Evolutionary conservation across 2,797 vertebrate species (phyloP).

Genomic region (Sebastes variabilis): DNA sequence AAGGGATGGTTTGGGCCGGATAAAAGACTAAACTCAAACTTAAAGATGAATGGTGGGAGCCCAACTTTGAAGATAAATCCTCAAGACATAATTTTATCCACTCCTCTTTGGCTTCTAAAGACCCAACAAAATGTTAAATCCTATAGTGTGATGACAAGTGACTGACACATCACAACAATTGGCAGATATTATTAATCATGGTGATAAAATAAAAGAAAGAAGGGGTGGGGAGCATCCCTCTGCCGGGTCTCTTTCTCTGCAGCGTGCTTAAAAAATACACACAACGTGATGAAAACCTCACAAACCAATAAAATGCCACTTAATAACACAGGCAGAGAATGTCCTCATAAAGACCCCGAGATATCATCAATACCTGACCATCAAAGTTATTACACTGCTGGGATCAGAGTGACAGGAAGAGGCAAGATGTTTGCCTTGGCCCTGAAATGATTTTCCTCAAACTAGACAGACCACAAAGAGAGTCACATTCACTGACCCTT

Average conservation of each 20-base stretch:
- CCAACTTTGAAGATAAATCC: slow-evolving; percentile 34
- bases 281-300: slow-evolving; percentile 22
- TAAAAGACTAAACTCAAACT: slow-evolving; percentile 30
- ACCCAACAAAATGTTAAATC: slow-evolving; percentile 20
- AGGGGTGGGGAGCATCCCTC: background rate
- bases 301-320: slow-evolving; percentile 58
- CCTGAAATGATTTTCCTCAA: slow-evolving; percentile 17
- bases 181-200: slow-evolving; percentile 19
- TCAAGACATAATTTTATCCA: slow-evolving; percentile 16
- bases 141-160: slow-evolving; percentile 24
- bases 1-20: background rate
- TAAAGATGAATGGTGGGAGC: background rate
- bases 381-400: slow-evolving; percentile 44
- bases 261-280: slow-evolving; percentile 25
- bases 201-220: slow-evolving; percentile 1
- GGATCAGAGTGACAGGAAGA: slow-evolving; percentile 37
- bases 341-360: slow-evolving; percentile 49
- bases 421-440: slow-evolving; percentile 9
- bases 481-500: slow-evolving; percentile 39
- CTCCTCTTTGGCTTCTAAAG: slow-evolving; percentile 16
- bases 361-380: slow-evolving; percentile 52
- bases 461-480: slow-evolving; percentile 7
- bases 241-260: slow-evolving; percentile 10
- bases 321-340: slow-evolving; percentile 49
- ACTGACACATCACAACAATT: slow-evolving; percentile 20